Evolutionary conservation across 2,113 vertebrate genomes (phyloP).

Genomic region (Desmodus rotundus): DNA sequence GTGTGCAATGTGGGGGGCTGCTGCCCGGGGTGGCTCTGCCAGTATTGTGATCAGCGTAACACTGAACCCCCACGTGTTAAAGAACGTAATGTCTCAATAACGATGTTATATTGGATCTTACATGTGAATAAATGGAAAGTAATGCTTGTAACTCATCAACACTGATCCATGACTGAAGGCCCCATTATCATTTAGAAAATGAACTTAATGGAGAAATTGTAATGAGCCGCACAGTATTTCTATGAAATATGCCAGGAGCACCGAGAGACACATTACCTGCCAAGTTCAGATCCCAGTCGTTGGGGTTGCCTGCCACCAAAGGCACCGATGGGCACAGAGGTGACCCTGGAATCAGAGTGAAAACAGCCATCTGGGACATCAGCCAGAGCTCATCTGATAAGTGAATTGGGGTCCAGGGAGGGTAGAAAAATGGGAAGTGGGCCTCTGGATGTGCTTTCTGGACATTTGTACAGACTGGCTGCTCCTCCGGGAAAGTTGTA

Average conservation of each 20-base stretch:
- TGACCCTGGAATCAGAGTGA: not conserved
- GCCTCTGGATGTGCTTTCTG: not conserved
- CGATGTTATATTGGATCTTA: conserved; percentile 1
- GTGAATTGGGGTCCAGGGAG: not conserved
- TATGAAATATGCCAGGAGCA: not conserved
- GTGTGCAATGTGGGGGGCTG: not conserved
- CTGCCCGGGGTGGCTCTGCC: not conserved
- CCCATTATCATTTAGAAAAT: conserved; percentile 29
- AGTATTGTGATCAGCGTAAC: not conserved
- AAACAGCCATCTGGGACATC: not conserved
- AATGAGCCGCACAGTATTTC: not conserved
- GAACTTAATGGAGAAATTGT: not conserved
- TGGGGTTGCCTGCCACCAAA: not conserved
- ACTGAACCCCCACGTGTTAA: not conserved
- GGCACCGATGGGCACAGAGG: not conserved
- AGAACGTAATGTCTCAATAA: not conserved
- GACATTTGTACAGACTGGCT: not conserved
- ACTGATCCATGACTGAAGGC: not conserved
- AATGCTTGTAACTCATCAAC: conserved; percentile 24
- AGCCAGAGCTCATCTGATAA: not conserved
- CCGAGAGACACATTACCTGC: not conserved
- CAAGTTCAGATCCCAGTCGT: not conserved
- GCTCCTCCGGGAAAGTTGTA: not conserved
- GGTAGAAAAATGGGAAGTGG: not conserved
- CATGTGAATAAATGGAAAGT: conserved; percentile 29